These are phyloP conservation scores for Neotoma lepida DNA, from an alignment of 2,113 vertebrate species.

Conservation along the genomic window DNA sequence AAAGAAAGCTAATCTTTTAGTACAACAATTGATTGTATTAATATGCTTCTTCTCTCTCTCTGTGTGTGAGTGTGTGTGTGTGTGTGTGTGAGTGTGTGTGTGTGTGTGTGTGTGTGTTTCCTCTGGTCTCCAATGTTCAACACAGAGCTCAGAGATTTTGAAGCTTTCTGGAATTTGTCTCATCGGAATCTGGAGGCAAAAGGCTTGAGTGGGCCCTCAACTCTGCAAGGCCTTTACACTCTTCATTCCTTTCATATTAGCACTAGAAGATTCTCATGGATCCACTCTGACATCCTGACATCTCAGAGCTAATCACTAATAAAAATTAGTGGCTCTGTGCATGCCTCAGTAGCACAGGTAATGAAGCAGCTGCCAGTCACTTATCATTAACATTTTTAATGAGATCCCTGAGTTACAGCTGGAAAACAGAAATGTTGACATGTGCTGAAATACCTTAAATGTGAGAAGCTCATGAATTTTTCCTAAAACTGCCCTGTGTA, in stretches of 20 bases:
- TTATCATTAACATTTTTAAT: not conserved
- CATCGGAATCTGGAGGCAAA: rapidly evolving
- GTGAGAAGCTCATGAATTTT: not conserved
- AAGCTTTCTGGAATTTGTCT: not conserved
- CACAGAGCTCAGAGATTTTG: not conserved
- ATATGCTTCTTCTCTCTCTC: not conserved
- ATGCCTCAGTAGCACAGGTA: not conserved
- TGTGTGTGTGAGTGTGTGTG: too few species aligned
- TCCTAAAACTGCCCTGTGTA: not conserved
- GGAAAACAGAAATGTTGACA: not conserved
- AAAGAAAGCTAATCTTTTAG: not conserved
- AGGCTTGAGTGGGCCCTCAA: not conserved
- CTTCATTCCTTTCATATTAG: too few species aligned
- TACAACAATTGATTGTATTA: not conserved
- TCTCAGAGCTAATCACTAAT: not conserved
- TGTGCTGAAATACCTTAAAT: rapidly evolving
- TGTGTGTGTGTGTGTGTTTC: not conserved
- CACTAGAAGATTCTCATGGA: rapidly evolving
- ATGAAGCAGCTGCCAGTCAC: not conserved
- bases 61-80: not conserved
- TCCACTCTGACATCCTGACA: not conserved
- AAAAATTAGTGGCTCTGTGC: not conserved
- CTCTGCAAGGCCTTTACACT: rapidly evolving
- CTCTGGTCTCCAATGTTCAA: not conserved
- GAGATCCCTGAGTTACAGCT: not conserved